Percentiles rank a stretch among this genome's conserved stretches.
Conservation (phyloP, 1,140 invertebrate species). For the Sminthurides bifidus region DNA sequence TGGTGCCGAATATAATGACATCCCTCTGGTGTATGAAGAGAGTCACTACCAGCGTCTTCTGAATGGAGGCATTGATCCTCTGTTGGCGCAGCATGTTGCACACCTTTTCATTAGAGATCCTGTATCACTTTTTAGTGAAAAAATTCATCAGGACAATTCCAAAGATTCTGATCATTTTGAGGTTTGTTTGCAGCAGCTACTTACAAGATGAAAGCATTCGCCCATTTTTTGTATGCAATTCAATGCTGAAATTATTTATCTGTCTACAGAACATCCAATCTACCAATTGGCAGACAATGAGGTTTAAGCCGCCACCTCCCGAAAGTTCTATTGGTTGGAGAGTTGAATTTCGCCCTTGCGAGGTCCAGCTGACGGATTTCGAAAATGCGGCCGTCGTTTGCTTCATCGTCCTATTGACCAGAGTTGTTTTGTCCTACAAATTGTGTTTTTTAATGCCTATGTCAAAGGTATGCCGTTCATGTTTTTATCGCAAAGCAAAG, state of each 20-base stretch:
- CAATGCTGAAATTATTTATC: neutral
- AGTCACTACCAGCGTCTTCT: constrained; percentile 67
- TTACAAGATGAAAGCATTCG: neutral
- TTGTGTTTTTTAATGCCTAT: constrained; percentile 96
- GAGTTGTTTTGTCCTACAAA: constrained; percentile 92
- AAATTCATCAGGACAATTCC: constrained; percentile 84
- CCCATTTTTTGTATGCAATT: constrained; percentile 6
- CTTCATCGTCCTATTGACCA: constrained; percentile 90
- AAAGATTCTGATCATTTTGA: constrained; percentile 98
- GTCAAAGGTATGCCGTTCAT: no score
- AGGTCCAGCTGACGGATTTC: constrained; percentile 97
- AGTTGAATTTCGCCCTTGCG: constrained; percentile 98
- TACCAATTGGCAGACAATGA: constrained; percentile 99
- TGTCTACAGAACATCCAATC: constrained; percentile 88
- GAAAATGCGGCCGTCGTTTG: constrained; percentile 99
- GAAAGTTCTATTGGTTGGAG: constrained; percentile 95
- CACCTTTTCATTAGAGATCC: constrained; percentile 98
- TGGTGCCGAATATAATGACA: constrained; percentile 64
- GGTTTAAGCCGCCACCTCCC: constrained; percentile 94
- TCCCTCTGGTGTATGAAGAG: constrained; percentile 74
- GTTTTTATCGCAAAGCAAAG: no score
- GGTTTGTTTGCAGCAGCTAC: constrained; percentile 40
- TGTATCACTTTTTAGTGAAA: constrained; percentile 89
- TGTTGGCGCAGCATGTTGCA: constrained; percentile 86
- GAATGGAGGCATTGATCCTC: constrained; percentile 77